Percentiles rank a stretch among this genome's conserved stretches.
Conservation (phyloP, 1,140 invertebrate genomes). For the Leptopilina clavipes region DNA sequence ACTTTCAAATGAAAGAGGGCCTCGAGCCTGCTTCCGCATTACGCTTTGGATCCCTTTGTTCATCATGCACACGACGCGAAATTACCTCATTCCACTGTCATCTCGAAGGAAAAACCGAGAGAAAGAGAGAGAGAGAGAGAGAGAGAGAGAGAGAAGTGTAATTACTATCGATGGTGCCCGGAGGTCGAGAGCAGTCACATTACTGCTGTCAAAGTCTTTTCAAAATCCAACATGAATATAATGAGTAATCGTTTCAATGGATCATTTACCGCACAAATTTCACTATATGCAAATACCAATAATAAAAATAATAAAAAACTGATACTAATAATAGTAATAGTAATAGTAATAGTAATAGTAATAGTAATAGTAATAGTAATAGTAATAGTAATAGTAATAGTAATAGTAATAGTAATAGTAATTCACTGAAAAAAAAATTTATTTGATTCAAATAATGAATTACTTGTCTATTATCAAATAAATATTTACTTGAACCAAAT, state of each 20-base stretch:
- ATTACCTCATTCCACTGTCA: slow-evolving; percentile 19
- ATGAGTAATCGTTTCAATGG: slow-evolving; percentile 2
- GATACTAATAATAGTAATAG: too few relatives aligned
- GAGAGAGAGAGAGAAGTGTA: neutral
- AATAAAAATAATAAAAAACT: too few relatives aligned
- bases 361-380: too few relatives aligned
- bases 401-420: too few relatives aligned
- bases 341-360: too few relatives aligned
- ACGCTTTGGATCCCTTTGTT: slow-evolving; percentile 25
- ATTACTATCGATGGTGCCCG: slow-evolving; percentile 20
- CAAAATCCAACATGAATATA: neutral
- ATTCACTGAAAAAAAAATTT: too few relatives aligned
- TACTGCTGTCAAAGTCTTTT: slow-evolving; percentile 5
- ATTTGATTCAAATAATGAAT: too few relatives aligned
- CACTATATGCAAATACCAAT: too few relatives aligned
- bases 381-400: too few relatives aligned
- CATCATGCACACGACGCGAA: slow-evolving; percentile 28
- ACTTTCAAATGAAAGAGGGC: neutral
- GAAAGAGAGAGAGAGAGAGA: too few relatives aligned
- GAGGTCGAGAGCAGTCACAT: slow-evolving; percentile 28
- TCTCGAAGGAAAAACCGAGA: slow-evolving; percentile 25
- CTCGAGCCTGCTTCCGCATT: slow-evolving; percentile 26
- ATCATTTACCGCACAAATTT: neutral
- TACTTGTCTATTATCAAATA: too few relatives aligned
- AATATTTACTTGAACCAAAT: too few relatives aligned